These are phyloP conservation scores for Drosophila burlai DNA, from an alignment of 1,140 invertebrate species.

Conservation along the genomic window DNA sequence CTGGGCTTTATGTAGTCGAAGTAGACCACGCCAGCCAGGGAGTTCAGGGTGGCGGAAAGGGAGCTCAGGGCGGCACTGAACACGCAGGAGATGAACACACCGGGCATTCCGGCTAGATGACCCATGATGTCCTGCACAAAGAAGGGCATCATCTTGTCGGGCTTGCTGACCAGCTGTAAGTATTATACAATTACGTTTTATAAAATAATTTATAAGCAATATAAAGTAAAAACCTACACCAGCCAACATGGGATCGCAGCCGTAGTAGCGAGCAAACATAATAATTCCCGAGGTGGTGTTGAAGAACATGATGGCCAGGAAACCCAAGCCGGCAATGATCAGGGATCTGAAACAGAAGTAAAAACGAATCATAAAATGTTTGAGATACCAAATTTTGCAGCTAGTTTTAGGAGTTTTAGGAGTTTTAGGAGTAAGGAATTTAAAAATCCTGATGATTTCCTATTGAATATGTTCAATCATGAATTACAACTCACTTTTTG, in stretches of 20 bases:
- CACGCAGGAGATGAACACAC: constrained; percentile 89
- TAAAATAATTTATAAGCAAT: not conserved
- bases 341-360: constrained; percentile 80
- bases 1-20: constrained; percentile 90
- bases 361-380: too few species aligned
- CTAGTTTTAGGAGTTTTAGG: too few species aligned
- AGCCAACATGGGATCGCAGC: constrained; percentile 90
- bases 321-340: constrained; percentile 86
- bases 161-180: constrained; percentile 80
- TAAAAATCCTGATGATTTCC: not conserved
- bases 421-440: not conserved
- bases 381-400: not conserved
- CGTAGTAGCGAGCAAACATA: constrained; percentile 90
- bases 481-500: constrained; percentile 46
- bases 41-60: constrained; percentile 90
- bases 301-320: constrained; percentile 86
- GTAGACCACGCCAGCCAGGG: constrained; percentile 91
- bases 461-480: too few species aligned
- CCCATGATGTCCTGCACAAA: constrained; percentile 89
- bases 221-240: constrained; percentile 84
- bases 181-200: not conserved
- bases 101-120: constrained; percentile 87
- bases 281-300: constrained; percentile 89
- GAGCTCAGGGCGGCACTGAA: constrained; percentile 90
- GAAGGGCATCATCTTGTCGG: constrained; percentile 87